Evolutionary conservation across 2,888 invertebrate species (phyloP).

Genomic region (Drosophila anomalipes): DNA sequence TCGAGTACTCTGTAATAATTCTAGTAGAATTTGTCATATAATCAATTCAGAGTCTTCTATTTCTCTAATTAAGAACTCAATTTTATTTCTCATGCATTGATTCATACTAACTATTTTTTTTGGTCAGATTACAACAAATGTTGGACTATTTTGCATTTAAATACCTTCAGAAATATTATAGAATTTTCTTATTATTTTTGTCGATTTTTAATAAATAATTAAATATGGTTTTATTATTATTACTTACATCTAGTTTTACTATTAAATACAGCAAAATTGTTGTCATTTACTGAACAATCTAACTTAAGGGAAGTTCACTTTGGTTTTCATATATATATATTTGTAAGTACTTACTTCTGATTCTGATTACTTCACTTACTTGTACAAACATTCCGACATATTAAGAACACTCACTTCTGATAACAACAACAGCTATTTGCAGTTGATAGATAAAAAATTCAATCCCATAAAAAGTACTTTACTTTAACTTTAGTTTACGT

Average conservation of each 20-base stretch:
- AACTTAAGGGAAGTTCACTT: background rate
- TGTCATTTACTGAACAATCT: background rate
- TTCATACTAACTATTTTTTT: background rate
- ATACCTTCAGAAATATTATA: background rate
- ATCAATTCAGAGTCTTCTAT: background rate
- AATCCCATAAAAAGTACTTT: background rate
- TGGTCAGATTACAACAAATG: background rate
- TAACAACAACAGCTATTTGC: slow-evolving; percentile 4
- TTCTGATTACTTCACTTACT: background rate
- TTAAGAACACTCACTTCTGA: background rate
- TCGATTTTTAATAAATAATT: background rate
- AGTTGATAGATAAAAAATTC: background rate
- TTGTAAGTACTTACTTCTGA: background rate
- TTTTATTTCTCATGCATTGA: background rate
- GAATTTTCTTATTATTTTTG: background rate
- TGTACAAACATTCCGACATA: slow-evolving; percentile 2
- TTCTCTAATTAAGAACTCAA: background rate
- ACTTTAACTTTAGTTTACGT: background rate
- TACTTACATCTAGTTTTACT: background rate
- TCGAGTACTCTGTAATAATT: too few species aligned
- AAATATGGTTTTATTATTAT: background rate
- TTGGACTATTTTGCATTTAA: background rate
- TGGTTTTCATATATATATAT: background rate
- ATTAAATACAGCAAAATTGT: background rate
- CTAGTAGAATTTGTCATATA: background rate